Base-by-base conservation (phyloP, 1,140 invertebrate genomes). In the Augochlora pura region DNA sequence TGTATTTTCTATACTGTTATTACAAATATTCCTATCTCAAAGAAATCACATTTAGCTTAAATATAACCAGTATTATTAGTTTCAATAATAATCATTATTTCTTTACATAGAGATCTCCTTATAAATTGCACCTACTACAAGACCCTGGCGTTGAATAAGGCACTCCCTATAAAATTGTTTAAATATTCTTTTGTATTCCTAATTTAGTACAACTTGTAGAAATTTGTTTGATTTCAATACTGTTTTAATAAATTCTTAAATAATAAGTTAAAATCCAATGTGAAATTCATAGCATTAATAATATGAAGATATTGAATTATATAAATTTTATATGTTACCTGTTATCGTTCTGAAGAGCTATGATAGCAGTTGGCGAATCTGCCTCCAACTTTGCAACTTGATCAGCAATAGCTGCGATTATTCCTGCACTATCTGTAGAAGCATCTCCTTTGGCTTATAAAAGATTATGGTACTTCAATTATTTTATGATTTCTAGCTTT, bases 391-490 rank as follows among this genome's bases (percentile, higher is more conserved):
- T 92, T 54, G 86, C 88, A 52, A 88, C 92, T 84, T 92, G 87
- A 77, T 92, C 89, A 4, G 91, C 89, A 72, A 93, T 92, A 14
- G 93, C 93, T 64, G 92, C 91, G 81, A 93, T 91, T 67, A 93
- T 83, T 8, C 93, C 93, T 62, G 93, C 90, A 79, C 92, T 93
- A 23, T 93, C 88, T 57, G 86, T 89, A 0, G 92, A 92, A 59
- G 91, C 91, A 78, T 86, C 82, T 21, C 93, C 93, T 82, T 91
- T 93, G 46, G 77, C 93, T 93, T n/a, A 25, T 84, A 88, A 1
- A 57, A 63, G 25, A 18, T 71, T 27, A 6, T n/a, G 80, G 81
- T 62, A 63, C n/a, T 39, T 39, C 75, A 70, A 52, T n/a, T 2
- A 25, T 32, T 23, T 6, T 59, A 63, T 32, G 38, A 52, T n/a